Percentiles rank a stretch among this genome's conserved stretches.
These are phyloP conservation scores for Leptopterna dolabrata DNA, from an alignment of 2,888 invertebrate species.

Conservation along the genomic window DNA sequence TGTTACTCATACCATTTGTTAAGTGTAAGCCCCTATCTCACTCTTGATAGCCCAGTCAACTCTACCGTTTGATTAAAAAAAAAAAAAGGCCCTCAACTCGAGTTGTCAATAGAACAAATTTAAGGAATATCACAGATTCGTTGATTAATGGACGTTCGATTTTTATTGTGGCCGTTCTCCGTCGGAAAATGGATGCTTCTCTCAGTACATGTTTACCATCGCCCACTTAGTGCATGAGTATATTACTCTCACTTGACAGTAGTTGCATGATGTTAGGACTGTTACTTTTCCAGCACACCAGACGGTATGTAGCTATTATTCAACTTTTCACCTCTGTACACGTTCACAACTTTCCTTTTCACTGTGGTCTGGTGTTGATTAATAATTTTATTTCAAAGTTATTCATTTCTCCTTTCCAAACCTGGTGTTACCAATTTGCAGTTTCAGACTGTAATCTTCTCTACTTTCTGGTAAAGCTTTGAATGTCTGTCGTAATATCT, in stretches of 20 bases:
- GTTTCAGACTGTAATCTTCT: background rate
- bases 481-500: background rate
- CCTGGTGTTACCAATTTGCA: background rate
- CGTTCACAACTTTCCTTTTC: background rate
- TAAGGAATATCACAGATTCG: no score
- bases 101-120: no score
- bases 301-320: background rate
- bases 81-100: no score
- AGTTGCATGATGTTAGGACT: background rate
- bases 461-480: background rate
- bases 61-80: no score
- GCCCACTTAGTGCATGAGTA: conserved; percentile 2
- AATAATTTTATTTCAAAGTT: background rate
- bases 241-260: background rate
- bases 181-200: background rate
- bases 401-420: background rate
- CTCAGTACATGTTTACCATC: background rate
- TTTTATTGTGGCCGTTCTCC: background rate
- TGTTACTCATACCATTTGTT: no score
- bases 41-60: no score
- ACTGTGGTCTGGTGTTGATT: background rate
- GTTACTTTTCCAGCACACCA: background rate
- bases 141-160: no score
- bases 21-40: no score
- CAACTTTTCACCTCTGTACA: background rate